Conservation (phyloP, 1,140 invertebrate species). For the Drosophila novamexicana region DNA sequence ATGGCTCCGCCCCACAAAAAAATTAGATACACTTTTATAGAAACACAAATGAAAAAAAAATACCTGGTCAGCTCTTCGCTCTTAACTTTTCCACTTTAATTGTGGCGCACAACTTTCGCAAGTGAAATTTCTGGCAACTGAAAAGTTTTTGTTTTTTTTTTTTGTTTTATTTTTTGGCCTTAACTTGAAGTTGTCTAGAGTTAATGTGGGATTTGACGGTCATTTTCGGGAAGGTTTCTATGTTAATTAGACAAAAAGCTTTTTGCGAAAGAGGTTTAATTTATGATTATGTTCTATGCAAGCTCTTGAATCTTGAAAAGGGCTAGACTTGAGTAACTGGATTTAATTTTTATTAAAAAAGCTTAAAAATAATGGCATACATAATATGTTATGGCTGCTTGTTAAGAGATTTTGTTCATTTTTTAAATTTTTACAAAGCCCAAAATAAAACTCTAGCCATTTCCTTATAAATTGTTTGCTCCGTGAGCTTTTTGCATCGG, state of each 20-base stretch:
- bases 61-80: conserved; percentile 30
- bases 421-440: too few relatives aligned
- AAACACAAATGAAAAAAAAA: conserved; percentile 29
- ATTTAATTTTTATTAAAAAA: not conserved
- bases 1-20: conserved; percentile 19
- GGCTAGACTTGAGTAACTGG: not conserved
- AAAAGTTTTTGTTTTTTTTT: conserved; percentile 17
- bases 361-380: too few relatives aligned
- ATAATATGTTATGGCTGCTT: too few relatives aligned
- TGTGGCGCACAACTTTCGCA: conserved; percentile 57
- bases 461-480: too few relatives aligned
- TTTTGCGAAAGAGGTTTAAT: conserved; percentile 41
- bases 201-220: conserved; percentile 17
- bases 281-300: conserved; percentile 10
- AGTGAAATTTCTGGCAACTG: conserved; percentile 65
- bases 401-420: too few relatives aligned
- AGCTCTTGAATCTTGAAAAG: not conserved
- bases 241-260: conserved; percentile 63
- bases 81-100: conserved; percentile 51
- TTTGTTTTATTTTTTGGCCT: conserved; percentile 13
- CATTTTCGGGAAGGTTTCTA: conserved; percentile 40
- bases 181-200: conserved; percentile 19
- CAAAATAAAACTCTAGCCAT: too few relatives aligned
- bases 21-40: not conserved
- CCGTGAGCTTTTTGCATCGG: too few relatives aligned